A percentile compares a stretch with the other conserved stretches of the same genome.
Evolutionary conservation across 2,888 invertebrate species (phyloP).

Genomic region (Melieria omissa): DNA sequence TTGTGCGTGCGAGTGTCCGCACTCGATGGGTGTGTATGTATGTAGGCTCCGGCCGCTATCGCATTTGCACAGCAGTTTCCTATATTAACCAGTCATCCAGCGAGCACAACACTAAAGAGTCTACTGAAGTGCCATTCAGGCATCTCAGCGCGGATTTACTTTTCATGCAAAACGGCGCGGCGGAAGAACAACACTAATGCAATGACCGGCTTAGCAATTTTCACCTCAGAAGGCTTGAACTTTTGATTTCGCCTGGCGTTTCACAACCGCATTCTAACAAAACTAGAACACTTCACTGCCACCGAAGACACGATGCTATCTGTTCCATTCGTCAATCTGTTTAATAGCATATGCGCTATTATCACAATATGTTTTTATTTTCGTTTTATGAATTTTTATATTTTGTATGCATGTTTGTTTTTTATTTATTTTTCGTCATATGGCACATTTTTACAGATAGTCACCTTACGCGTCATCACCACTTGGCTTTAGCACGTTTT

Average conservation of each 20-base stretch:
- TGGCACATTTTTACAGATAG: neutral
- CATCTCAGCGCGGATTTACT: neutral
- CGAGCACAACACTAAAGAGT: neutral
- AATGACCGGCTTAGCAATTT: slow-evolving; percentile 16
- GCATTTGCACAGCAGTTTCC: slow-evolving; percentile 20
- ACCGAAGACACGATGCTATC: neutral
- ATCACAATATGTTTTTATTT: slow-evolving; percentile 11
- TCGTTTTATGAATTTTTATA: neutral
- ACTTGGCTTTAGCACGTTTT: neutral
- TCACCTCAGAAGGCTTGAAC: slow-evolving; percentile 1
- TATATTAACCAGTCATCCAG: slow-evolving; percentile 26
- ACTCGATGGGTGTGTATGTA: neutral
- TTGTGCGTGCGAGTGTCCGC: neutral
- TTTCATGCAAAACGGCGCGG: too few species aligned
- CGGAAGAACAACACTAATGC: neutral
- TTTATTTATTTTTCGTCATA: neutral
- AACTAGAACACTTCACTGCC: neutral
- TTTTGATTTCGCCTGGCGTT: neutral
- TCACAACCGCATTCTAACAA: neutral
- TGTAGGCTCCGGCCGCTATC: slow-evolving; percentile 6
- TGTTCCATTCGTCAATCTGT: neutral
- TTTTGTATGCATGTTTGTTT: neutral
- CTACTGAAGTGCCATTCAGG: neutral
- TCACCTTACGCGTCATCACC: neutral
- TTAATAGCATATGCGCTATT: slow-evolving; percentile 22